These are phyloP conservation scores for Carabus problematicus DNA, from an alignment of 2,888 invertebrate species.

Conservation along the genomic window DNA sequence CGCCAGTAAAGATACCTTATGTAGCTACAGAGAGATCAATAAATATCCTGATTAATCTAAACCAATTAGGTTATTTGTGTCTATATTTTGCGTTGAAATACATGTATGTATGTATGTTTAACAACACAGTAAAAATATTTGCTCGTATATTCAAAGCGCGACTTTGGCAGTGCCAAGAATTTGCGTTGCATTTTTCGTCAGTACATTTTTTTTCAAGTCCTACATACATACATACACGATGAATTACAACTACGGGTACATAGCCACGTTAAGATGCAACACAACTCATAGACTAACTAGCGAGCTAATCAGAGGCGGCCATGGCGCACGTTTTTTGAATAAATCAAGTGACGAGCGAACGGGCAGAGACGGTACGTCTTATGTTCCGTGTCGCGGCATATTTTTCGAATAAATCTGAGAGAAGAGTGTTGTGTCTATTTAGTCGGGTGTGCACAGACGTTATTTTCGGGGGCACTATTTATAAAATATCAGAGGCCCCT, in stretches of 20 bases:
- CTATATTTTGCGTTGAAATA: not conserved
- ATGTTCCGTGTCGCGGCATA: slow-evolving; percentile 19
- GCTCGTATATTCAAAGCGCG: not conserved
- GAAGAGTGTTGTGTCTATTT: slow-evolving; percentile 34
- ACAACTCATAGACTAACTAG: slow-evolving; percentile 32
- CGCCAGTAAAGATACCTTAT: too few relatives aligned
- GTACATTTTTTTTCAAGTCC: not conserved
- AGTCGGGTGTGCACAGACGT: slow-evolving; percentile 24
- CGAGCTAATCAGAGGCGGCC: slow-evolving; percentile 33
- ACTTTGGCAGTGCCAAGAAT: not conserved
- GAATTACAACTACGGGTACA: not conserved
- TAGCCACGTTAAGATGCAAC: too few relatives aligned
- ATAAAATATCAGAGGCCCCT: slow-evolving; percentile 8
- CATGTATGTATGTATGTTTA: too few relatives aligned
- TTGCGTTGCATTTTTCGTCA: not conserved
- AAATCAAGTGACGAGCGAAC: slow-evolving; percentile 19
- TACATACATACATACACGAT: too few relatives aligned
- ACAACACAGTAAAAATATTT: not conserved
- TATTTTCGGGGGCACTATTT: slow-evolving; percentile 37
- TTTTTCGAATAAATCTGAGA: slow-evolving; percentile 36
- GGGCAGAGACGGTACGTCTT: not conserved
- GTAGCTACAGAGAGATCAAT: too few relatives aligned
- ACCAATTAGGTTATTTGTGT: too few relatives aligned
- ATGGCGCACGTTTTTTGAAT: slow-evolving; percentile 34
- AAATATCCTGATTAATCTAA: too few relatives aligned